Evolutionary conservation across 1,140 invertebrate species (phyloP), one percentile per base, ranked within the genome.

Genomic region (Bathynomus jamesi): DNA sequence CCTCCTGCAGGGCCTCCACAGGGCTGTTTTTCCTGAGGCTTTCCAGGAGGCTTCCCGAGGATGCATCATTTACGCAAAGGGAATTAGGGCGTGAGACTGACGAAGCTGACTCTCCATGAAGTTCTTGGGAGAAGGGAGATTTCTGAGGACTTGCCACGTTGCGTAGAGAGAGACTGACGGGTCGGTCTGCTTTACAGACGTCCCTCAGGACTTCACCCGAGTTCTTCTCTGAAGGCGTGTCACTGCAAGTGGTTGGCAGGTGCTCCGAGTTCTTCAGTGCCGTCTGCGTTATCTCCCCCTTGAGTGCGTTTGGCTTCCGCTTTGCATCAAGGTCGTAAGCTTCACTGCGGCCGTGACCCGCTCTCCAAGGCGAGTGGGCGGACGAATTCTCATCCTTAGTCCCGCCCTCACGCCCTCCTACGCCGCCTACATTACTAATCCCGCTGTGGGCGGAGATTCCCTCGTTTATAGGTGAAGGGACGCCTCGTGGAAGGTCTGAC

Each of bases 1-100:
- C 28, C 30, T 70, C 69, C 61, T 70, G 61, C n/a, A 70, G 69
- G 25, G 28, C 61, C 30, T 70, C 69, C 27, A 70, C 69, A 24
- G 69, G 69, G 30, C 69, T 70, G 46, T 70, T 70, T 28, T 70
- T 70, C 2, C 69, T 25, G 8, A 70, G 28, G 25, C 61, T 65
- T 24, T 70, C 31, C 53, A 70, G 61, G 27, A 65, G 61, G 21
- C 69, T 70, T 31, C 24, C 61, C 10, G 61, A 32, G 28, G 31
- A 13, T 21, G 4, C 25, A 24, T 70, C 61, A 32, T 62, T n/a
- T 11, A 63, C n/a, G 2, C 11, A 11, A 13, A 63, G 24, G 2
- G 21, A 53, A 21, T 2, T 53, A 53, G 40, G 40, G 21, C 40
- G 40, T 24, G 61, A 28, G 24, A 1, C 61, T 17, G 27, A 25